Base-by-base conservation (phyloP, 2,797 vertebrate species). In the Triplophysa yarkandensis region DNA sequence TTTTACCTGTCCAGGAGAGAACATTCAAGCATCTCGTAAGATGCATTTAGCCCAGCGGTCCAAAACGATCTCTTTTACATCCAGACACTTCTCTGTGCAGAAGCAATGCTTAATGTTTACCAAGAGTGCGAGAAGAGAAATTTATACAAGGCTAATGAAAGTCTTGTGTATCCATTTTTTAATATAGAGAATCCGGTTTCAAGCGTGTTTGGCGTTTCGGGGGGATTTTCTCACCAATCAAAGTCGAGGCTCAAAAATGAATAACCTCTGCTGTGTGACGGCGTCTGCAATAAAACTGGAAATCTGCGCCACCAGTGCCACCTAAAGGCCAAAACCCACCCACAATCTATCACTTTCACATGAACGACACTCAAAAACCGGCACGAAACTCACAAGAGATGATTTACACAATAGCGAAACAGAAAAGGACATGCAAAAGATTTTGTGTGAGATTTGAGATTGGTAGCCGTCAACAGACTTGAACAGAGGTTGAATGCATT, bases 291-390 rank as follows among this genome's bases (percentile, higher is more conserved):
- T 8, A 69, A 60, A 28, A 36, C n/a, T 4, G 41, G 39, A 77
- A 76, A 58, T 28, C 74, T 76, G 60, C 77, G 48, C 9, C 80
- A 62, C 19, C 68, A 66, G 67, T 84, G 82, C 82, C 84, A 78
- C 78, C 84, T 80, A 77, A 76, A 83, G 84, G 76, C 25, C 8
- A 63, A 54, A 54, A 52, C 27, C 27, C 19, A 28, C 32, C 36
- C 41, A 43, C 5, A 48, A 58, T n/a, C 14, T 8, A 43, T 57
- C 23, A 57, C 25, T 27, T 8, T 16, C 23, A 58, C 16, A 55
- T 1, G 1, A 23, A 13, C n/a, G 8, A 36, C 28, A 74, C n/a
- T 32, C 6, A 67, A 61, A 67, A 46, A n/a, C n/a, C 61, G 8
- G 25, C 34, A 28, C 4, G 4, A 4, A 13, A 62, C 6, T 25